A percentile compares a stretch with the other conserved stretches of the same genome.
Evolutionary conservation across 2,797 vertebrate species (phyloP).

Genomic region (Rhinatrema bivittatum): DNA sequence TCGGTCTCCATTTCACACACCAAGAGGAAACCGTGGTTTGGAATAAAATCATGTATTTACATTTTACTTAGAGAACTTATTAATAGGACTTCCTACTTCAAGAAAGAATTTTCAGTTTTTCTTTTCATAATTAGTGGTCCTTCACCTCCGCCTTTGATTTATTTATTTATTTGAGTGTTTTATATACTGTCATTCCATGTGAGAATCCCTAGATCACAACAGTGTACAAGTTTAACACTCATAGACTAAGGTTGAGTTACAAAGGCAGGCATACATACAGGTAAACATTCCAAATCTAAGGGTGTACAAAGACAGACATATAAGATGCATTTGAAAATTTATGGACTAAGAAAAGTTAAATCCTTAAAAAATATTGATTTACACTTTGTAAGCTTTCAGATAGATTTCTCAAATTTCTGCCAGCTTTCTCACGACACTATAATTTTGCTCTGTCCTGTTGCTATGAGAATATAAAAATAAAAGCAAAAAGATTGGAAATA

Average conservation of each 20-base stretch:
- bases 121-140: conserved; percentile 65
- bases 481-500: conserved; percentile 42
- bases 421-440: conserved; percentile 47
- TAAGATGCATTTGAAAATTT: too few relatives aligned
- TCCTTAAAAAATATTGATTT: conserved; percentile 61
- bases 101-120: conserved; percentile 64
- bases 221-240: too few relatives aligned
- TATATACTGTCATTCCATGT: too few relatives aligned
- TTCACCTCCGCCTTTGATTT: conserved; percentile 52
- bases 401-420: conserved; percentile 42
- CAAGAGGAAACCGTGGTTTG: conserved; percentile 73
- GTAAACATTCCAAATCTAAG: too few relatives aligned
- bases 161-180: too few relatives aligned
- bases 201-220: too few relatives aligned
- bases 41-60: conserved; percentile 58
- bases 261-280: too few relatives aligned
- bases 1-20: conserved; percentile 61
- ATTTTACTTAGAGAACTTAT: conserved; percentile 67
- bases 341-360: conserved; percentile 63
- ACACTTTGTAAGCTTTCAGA: conserved; percentile 55
- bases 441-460: conserved; percentile 36
- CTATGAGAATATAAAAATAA: conserved; percentile 50
- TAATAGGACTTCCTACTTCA: conserved; percentile 70
- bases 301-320: too few relatives aligned
- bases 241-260: too few relatives aligned